Conservation (phyloP, 2,113 vertebrate species). For the Speoplatyrhinus poulsoni region DNA sequence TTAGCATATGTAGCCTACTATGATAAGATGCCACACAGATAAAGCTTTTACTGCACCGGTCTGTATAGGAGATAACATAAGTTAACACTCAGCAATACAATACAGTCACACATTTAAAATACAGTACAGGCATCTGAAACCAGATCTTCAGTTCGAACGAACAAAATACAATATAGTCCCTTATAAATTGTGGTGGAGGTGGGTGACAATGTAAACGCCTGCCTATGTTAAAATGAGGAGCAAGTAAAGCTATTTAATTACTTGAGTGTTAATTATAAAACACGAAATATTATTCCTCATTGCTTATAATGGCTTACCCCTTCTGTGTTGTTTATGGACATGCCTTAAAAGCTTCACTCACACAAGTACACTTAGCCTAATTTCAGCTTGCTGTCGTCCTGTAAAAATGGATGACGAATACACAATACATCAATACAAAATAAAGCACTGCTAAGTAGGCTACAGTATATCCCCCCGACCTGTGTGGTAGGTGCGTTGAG, state of each 20-base stretch:
- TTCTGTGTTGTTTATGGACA: neutral
- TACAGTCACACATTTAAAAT: neutral
- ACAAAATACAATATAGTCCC: neutral
- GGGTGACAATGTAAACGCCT: neutral
- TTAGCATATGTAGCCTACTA: neutral
- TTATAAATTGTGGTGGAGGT: neutral
- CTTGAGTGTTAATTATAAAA: neutral
- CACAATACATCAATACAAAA: neutral
- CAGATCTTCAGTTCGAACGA: neutral
- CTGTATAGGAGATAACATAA: neutral
- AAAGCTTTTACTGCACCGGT: neutral
- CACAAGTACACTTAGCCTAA: neutral
- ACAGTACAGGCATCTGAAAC: neutral
- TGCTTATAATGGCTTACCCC: neutral
- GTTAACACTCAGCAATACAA: neutral
- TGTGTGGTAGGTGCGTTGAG: neutral
- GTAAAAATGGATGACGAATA: neutral
- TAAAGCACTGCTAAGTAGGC: neutral
- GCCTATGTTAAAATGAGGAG: constrained; percentile 14
- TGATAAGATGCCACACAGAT: neutral
- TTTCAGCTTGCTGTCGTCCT: neutral
- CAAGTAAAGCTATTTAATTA: neutral
- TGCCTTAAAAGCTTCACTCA: neutral
- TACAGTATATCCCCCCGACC: neutral
- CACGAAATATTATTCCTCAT: neutral